phyloP scores from a whole-genome alignment of 2,113 vertebrate species.

The Leptodactylus fuscus region DNA sequence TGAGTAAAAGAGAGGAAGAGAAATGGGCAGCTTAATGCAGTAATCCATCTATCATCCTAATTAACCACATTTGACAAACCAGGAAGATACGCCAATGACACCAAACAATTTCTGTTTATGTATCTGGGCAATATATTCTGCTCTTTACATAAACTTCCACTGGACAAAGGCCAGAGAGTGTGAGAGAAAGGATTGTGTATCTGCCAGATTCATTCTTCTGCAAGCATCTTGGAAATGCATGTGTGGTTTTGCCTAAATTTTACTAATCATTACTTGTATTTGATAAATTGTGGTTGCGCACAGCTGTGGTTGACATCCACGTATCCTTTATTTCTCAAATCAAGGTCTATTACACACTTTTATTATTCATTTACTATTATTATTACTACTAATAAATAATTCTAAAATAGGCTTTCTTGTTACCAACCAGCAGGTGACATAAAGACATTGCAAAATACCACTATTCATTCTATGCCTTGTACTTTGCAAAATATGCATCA shows the following conservation, averaged over 20 bases:
- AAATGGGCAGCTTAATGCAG: conserved; percentile 48
- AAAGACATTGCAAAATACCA: too few species aligned
- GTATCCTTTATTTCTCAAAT: background rate
- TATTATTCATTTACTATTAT: too few species aligned
- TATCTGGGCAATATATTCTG: conserved; percentile 68
- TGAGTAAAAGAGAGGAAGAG: conserved; percentile 51
- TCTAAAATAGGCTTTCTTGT: too few species aligned
- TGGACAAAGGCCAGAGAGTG: conserved; percentile 67
- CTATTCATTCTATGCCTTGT: too few species aligned
- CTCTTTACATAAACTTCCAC: conserved; percentile 67
- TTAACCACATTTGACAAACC: conserved; percentile 67
- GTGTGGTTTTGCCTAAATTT: background rate
- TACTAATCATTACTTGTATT: conserved; percentile 20
- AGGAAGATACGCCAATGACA: conserved; percentile 59
- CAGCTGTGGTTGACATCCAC: conserved; percentile 1
- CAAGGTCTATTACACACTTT: background rate
- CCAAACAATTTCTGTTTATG: conserved; percentile 65
- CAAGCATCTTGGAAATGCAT: conserved; percentile 18
- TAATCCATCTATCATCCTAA: conserved; percentile 64
- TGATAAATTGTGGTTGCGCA: conserved; percentile 15
- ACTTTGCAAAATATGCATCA: too few species aligned
- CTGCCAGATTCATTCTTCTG: background rate
- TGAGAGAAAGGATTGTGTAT: conserved; percentile 47
- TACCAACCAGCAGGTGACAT: too few species aligned
- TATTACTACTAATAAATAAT: background rate